Conservation (phyloP, 1,140 invertebrate genomes). For the Papilio aristodemus region DNA sequence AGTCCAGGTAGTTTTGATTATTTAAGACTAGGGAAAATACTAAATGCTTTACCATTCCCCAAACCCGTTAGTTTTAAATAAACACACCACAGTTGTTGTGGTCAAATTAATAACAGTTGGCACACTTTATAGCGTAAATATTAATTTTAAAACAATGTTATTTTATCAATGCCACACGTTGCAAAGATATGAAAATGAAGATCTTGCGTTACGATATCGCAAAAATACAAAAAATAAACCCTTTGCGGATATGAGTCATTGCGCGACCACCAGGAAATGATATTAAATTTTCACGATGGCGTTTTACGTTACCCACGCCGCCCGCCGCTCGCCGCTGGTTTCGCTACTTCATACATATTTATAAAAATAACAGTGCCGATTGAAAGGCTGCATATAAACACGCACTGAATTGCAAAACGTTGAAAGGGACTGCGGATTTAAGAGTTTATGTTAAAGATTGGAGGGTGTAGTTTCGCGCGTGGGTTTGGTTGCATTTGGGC, state of each 20-base stretch:
- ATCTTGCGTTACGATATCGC: conserved; percentile 66
- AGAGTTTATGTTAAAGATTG: conserved; percentile 65
- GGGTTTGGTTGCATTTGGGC: conserved; percentile 54
- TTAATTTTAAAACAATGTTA: neutral
- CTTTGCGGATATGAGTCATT: conserved; percentile 77
- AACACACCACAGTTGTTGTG: too few relatives aligned
- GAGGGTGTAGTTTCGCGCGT: conserved; percentile 67
- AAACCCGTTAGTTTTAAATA: too few relatives aligned
- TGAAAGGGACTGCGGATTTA: conserved; percentile 56
- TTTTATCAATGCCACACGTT: conserved; percentile 33
- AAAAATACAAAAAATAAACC: conserved; percentile 74
- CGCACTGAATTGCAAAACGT: conserved; percentile 69
- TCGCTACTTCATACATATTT: conserved; percentile 78
- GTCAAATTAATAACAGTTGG: neutral
- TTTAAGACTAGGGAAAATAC: too few relatives aligned
- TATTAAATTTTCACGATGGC: conserved; percentile 79
- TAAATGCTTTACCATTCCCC: too few relatives aligned
- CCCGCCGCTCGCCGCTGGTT: conserved; percentile 59
- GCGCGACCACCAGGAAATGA: conserved; percentile 73
- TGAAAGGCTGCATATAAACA: conserved; percentile 79
- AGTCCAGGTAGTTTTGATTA: too few relatives aligned
- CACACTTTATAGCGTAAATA: neutral
- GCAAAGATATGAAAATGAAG: conserved; percentile 57
- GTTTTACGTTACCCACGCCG: conserved; percentile 71
- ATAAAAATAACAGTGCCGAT: conserved; percentile 79